Conservation (phyloP, 53 echinoderm and acorn worm genomes). For the Pentamera pediparva region DNA sequence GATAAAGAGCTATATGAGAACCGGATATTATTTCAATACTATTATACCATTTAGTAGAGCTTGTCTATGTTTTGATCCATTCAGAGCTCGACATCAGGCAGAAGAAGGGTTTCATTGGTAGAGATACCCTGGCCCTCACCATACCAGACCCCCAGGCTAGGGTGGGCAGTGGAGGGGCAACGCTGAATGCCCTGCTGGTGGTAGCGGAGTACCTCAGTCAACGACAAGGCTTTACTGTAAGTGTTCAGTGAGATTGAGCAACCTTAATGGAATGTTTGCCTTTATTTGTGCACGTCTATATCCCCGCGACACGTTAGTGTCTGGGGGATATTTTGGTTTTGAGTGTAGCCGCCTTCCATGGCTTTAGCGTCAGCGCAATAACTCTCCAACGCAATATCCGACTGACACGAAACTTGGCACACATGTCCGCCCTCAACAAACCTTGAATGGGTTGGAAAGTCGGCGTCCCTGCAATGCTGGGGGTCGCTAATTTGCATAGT, state of each 20-base stretch:
- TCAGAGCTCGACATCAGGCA: slow-evolving; percentile 81
- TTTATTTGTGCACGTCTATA: too few species aligned
- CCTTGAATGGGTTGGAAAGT: background rate
- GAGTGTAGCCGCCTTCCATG: background rate
- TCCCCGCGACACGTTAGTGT: too few species aligned
- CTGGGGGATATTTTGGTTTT: too few species aligned
- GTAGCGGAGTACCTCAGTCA: slow-evolving; percentile 95
- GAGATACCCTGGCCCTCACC: slow-evolving; percentile 65
- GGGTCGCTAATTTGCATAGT: too few species aligned
- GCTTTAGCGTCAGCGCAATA: too few species aligned
- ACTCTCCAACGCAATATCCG: too few species aligned
- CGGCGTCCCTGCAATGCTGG: too few species aligned
- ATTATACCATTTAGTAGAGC: background rate
- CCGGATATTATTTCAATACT: background rate
- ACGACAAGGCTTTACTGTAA: slow-evolving; percentile 70
- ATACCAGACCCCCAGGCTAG: slow-evolving; percentile 78
- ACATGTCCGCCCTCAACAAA: too few species aligned
- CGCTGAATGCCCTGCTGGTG: slow-evolving; percentile 89
- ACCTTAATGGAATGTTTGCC: too few species aligned
- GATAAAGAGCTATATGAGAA: too few species aligned
- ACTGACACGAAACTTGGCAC: too few species aligned
- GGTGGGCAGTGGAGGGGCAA: slow-evolving; percentile 96
- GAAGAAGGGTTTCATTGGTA: slow-evolving; percentile 69
- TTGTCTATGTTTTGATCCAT: background rate
- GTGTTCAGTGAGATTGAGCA: too few species aligned